Evolutionary conservation across 2,797 vertebrate genomes (phyloP).

Genomic region (Helostoma temminkii): DNA sequence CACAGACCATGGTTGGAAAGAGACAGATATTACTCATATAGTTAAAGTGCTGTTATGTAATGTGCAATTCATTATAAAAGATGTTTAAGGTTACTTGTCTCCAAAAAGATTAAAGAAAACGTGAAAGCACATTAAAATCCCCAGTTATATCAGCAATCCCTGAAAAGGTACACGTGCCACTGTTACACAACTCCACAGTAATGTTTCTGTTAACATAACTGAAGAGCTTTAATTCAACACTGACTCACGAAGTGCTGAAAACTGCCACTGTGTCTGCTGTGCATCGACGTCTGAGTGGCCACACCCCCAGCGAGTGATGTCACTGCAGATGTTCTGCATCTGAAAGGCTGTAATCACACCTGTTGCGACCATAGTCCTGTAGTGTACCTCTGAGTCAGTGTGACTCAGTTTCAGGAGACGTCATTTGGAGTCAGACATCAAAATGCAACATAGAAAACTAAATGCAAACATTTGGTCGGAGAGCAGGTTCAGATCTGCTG

Average conservation of each 20-base stretch:
- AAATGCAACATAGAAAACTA: no score
- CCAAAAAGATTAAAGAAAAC: not conserved
- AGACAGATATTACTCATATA: not conserved
- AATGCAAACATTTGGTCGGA: no score
- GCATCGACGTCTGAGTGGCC: not conserved
- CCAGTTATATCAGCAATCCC: not conserved
- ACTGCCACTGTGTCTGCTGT: not conserved
- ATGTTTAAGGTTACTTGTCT: not conserved
- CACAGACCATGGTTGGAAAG: not conserved
- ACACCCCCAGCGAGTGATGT: slow-evolving; percentile 18
- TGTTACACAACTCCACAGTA: not conserved
- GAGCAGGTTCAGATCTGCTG: no score
- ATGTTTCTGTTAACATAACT: not conserved
- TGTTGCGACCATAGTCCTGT: not conserved
- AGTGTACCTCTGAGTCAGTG: not conserved
- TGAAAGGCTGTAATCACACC: slow-evolving; percentile 17
- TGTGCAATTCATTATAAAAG: not conserved
- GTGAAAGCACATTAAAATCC: not conserved
- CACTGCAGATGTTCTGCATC: slow-evolving; percentile 49
- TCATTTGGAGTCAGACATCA: not conserved
- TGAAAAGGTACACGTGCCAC: not conserved
- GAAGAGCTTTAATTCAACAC: not conserved
- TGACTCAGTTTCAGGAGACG: no score
- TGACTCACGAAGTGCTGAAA: slow-evolving; percentile 7
- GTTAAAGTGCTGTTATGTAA: not conserved